Percentiles rank a stretch among this genome's conserved stretches.
Evolutionary conservation across 2,888 invertebrate genomes (phyloP).

Genomic region (Caenorhabditis doughertyi): DNA sequence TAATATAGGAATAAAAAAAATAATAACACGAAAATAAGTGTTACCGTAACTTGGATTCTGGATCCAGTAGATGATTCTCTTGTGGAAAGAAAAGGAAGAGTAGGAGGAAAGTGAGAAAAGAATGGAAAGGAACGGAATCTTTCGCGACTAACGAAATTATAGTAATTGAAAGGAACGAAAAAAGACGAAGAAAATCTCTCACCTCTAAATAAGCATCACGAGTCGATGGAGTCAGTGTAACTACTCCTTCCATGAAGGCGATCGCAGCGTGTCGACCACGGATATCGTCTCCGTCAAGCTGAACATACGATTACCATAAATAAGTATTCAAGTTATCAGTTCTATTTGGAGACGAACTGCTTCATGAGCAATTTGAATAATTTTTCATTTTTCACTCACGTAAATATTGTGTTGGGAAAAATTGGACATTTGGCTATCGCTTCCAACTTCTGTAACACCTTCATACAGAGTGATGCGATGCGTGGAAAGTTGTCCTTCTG

Average conservation of each 20-base stretch:
- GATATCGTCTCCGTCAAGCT: constrained; percentile 91
- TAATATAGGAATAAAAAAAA: constrained; percentile 2
- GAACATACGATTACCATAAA: too few relatives aligned
- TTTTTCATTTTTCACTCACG: constrained; percentile 59
- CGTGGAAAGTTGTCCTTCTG: constrained; percentile 49
- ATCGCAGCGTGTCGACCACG: constrained; percentile 96
- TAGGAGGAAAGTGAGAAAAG: not conserved
- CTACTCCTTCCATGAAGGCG: constrained; percentile 92
- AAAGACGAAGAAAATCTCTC: constrained; percentile 10
- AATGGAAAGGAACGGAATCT: constrained; percentile 28
- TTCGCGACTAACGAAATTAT: constrained; percentile 13
- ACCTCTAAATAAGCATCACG: constrained; percentile 93
- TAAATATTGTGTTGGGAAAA: constrained; percentile 72
- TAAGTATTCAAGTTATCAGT: too few relatives aligned
- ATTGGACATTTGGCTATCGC: constrained; percentile 86
- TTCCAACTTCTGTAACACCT: constrained; percentile 88
- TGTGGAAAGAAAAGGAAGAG: not conserved
- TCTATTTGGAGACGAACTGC: too few relatives aligned
- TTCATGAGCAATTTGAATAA: too few relatives aligned
- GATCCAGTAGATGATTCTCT: constrained; percentile 10
- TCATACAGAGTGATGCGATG: constrained; percentile 58
- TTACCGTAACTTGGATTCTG: constrained; percentile 29
- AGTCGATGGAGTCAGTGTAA: constrained; percentile 94
- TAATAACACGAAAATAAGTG: constrained; percentile 28
- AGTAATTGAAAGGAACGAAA: constrained; percentile 10